Evolutionary conservation across 2,797 vertebrate genomes (phyloP).

Genomic region (Chelon auratus): DNA sequence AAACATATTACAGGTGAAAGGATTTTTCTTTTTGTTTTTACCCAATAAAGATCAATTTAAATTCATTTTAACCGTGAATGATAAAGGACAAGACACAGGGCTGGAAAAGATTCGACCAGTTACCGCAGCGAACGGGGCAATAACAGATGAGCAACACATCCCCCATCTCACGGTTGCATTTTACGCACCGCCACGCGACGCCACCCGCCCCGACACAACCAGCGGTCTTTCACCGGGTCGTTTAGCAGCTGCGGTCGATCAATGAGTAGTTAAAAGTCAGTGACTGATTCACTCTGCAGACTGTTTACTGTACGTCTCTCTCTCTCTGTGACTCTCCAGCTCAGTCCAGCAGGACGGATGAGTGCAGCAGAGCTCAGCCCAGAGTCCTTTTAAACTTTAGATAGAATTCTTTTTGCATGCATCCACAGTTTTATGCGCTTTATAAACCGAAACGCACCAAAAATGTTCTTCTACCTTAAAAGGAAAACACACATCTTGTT

Average conservation of each 20-base stretch:
- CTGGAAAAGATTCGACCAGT: background rate
- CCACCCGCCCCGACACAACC: slow-evolving; percentile 36
- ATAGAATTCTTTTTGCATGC: background rate
- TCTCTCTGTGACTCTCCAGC: slow-evolving; percentile 11
- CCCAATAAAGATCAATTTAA: background rate
- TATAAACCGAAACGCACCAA: background rate
- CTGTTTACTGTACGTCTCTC: slow-evolving; percentile 17
- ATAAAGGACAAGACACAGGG: background rate
- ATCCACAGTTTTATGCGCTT: background rate
- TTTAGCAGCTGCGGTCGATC: slow-evolving; percentile 55
- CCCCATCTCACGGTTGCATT: slow-evolving; percentile 17
- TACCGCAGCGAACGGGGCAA: background rate
- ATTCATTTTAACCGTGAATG: too few relatives aligned
- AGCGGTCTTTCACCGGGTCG: slow-evolving; percentile 55
- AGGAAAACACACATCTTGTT: background rate
- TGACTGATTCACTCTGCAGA: slow-evolving; percentile 36
- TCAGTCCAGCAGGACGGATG: slow-evolving; percentile 8
- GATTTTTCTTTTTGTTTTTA: too few relatives aligned
- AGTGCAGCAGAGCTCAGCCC: background rate
- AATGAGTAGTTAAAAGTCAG: slow-evolving; percentile 47
- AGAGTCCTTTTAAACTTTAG: too few relatives aligned
- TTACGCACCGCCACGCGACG: slow-evolving; percentile 20
- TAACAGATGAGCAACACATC: slow-evolving; percentile 17
- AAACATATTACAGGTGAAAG: too few relatives aligned
- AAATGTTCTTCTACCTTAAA: background rate